Evolutionary conservation across 2,113 vertebrate genomes (phyloP).

Genomic region (Microcebus tavaratra): DNA sequence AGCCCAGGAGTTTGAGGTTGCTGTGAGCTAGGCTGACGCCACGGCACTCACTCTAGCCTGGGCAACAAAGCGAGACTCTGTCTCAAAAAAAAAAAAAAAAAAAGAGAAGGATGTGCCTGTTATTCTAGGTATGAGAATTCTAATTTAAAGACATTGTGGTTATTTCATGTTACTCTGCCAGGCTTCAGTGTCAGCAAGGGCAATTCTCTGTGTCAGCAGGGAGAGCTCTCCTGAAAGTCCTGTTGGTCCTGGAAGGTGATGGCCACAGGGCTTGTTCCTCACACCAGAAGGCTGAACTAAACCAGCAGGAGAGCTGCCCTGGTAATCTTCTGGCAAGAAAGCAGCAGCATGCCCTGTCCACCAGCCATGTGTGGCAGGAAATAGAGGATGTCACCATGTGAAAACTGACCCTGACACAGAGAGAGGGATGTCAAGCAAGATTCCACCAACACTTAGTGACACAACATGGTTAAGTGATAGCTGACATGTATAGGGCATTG

Average conservation of each 20-base stretch:
- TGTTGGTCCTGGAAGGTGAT: background rate
- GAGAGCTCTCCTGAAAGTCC: background rate
- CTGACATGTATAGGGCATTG: background rate
- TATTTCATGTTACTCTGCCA: background rate
- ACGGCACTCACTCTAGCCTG: no score
- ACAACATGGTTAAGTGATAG: background rate
- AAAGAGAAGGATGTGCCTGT: background rate
- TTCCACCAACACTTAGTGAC: background rate
- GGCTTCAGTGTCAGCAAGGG: background rate
- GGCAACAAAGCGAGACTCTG: no score
- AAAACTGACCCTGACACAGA: background rate
- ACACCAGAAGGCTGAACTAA: background rate
- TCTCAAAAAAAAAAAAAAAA: no score
- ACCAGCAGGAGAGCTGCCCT: background rate
- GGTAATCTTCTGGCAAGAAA: background rate
- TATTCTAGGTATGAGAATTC: background rate
- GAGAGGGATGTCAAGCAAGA: background rate
- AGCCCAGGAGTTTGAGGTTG: no score
- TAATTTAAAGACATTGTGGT: background rate
- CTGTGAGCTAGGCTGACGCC: no score
- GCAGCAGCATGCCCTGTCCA: background rate
- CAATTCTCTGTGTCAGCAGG: background rate
- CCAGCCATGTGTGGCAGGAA: background rate
- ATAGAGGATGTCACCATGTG: background rate
- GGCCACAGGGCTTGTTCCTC: background rate